Base-by-base conservation (phyloP, 2,797 vertebrate species). In the Naso thynnoides region DNA sequence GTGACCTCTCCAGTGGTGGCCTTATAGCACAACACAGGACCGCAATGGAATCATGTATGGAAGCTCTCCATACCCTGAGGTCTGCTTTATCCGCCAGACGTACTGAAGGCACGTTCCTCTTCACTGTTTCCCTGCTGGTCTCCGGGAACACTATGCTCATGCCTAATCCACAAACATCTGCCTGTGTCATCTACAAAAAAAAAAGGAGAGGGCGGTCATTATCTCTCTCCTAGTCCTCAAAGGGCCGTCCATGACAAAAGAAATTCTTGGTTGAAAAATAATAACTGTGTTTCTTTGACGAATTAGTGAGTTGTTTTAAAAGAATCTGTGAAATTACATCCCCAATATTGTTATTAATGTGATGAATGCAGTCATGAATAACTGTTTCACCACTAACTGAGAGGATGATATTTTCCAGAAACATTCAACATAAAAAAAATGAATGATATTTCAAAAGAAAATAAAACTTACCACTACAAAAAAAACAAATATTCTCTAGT, bases 101-200 rank as follows among this genome's bases (percentile, higher is more conserved):
- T 36, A 92, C 92, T 79, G 95, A 94, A 70, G 93, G 95, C 63
- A 96, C 90, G 76, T 95, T 94, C 80, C 87, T 95, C 86, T 95
- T 94, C 9, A 80, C 23, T 60, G 81, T 86, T 78, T 56, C 91
- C 76, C 71, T 76, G 49, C 87, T 89, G 55, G 65, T 73, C 92
- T 89, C 83, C 11, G 70, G 90, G 26, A 92, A 90, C 79, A 88
- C 86, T 82, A 91, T 76, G 86, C 91, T 95, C 86, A 89, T 89
- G 59, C 85, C 87, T 69, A 74, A 60, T 76, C 91, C 87, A 83
- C 75, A 63, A 55, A 86, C 59, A 70, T 92, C 88, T 84, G 78
- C 76, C 83, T 83, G 89, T 84, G 86, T 92, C 87, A 92, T 83
- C 95, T 96, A 85, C 62, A 76, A 61, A 66, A 61, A 63, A 61